Conservation (phyloP, 2,888 invertebrate species). For the Oligia fasciuncula region DNA sequence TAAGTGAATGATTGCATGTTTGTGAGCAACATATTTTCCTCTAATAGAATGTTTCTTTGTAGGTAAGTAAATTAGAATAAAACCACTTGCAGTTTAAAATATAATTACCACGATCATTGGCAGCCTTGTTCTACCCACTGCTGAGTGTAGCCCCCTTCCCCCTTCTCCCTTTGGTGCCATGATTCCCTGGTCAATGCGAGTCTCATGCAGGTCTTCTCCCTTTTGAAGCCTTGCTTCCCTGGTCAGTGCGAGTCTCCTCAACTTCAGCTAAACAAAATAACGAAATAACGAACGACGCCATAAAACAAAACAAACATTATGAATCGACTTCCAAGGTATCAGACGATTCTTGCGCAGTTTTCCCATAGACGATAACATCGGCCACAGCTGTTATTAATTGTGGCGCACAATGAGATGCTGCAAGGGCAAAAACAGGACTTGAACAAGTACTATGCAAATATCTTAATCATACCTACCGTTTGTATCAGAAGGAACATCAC, state of each 20-base stretch:
- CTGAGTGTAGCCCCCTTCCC: neutral
- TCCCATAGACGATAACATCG: slow-evolving; percentile 77
- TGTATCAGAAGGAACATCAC: slow-evolving; percentile 1
- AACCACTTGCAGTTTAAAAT: neutral
- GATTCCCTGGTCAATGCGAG: neutral
- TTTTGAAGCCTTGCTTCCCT: neutral
- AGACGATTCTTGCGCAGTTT: slow-evolving; percentile 64
- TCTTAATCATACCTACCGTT: slow-evolving; percentile 21
- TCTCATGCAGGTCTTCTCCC: neutral
- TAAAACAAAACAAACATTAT: slow-evolving; percentile 32
- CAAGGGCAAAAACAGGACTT: slow-evolving; percentile 70
- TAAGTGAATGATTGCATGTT: neutral
- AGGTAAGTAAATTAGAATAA: neutral
- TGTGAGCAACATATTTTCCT: neutral
- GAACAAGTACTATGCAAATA: slow-evolving; percentile 61
- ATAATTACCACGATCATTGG: neutral
- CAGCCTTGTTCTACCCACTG: neutral
- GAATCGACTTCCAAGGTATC: slow-evolving; percentile 48
- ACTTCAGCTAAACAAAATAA: neutral
- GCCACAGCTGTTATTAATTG: slow-evolving; percentile 71
- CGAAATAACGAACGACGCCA: neutral
- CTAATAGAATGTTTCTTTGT: neutral
- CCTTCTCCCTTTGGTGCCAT: neutral
- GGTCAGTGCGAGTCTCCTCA: neutral
- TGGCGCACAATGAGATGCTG: slow-evolving; percentile 71